Percentiles rank a stretch among this genome's conserved stretches.
Conservation (phyloP, 2,888 invertebrate species). For the Automeris io region DNA sequence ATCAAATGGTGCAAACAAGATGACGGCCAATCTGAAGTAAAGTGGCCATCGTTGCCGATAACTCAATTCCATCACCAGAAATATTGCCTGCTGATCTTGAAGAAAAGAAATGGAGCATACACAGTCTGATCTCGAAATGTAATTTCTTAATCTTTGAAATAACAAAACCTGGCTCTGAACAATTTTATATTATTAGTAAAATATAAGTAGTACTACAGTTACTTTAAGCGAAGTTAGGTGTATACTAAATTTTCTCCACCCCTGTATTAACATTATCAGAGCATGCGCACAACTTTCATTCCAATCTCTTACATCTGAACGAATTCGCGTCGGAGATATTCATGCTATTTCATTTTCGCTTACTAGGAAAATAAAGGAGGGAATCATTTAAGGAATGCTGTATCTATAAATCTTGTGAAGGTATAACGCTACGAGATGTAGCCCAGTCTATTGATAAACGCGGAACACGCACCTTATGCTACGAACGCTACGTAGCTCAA, state of each 20-base stretch:
- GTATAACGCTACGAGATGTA: conserved; percentile 14
- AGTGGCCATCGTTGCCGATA: too few relatives aligned
- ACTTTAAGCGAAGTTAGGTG: too few relatives aligned
- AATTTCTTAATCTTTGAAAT: neutral
- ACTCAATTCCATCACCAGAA: too few relatives aligned
- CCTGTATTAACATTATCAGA: conserved; percentile 8
- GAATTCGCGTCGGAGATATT: neutral
- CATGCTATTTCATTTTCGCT: conserved; percentile 13
- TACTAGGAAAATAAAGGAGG: conserved; percentile 16
- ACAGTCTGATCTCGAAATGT: neutral
- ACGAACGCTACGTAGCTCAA: conserved; percentile 4
- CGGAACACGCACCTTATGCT: conserved; percentile 1
- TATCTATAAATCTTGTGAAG: conserved; percentile 5
- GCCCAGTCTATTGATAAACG: conserved; percentile 14
- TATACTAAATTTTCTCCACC: conserved; percentile 5
- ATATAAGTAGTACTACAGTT: too few relatives aligned
- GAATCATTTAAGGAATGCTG: conserved; percentile 6
- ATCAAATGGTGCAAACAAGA: too few relatives aligned
- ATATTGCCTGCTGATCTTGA: neutral
- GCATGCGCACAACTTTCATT: conserved; percentile 61
- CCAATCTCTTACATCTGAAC: conserved; percentile 17
- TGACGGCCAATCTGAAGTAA: too few relatives aligned
- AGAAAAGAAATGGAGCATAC: too few relatives aligned
- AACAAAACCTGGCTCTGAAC: too few relatives aligned
- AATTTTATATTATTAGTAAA: too few relatives aligned